Evolutionary conservation across 2,113 vertebrate genomes (phyloP).

Genomic region (Chauna torquata): DNA sequence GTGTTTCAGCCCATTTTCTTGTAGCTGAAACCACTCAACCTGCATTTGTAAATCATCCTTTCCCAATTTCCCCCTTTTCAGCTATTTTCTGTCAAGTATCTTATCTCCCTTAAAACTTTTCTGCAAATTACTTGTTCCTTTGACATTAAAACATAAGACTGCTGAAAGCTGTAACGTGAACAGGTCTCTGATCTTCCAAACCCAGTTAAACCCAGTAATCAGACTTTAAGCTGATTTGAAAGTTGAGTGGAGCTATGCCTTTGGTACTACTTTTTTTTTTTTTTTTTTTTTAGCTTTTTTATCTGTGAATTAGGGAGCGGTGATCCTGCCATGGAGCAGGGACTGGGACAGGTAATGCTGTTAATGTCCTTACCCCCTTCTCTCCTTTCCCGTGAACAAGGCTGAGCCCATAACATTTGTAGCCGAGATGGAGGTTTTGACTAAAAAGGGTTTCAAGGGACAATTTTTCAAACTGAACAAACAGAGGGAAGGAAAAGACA

Average conservation of each 20-base stretch:
- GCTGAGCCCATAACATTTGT: neutral
- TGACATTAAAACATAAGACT: constrained; percentile 37
- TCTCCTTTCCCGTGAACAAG: neutral
- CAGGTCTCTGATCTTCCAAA: constrained; percentile 45
- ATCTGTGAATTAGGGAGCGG: constrained; percentile 12
- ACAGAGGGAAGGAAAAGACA: neutral
- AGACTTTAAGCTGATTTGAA: constrained; percentile 56
- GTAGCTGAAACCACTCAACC: neutral
- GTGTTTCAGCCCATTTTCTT: neutral
- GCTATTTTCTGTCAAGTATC: constrained; percentile 18
- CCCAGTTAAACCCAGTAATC: constrained; percentile 60
- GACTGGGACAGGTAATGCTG: constrained; percentile 36
- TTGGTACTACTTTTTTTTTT: neutral
- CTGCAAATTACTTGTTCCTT: constrained; percentile 42
- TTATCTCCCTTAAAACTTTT: constrained; percentile 33
- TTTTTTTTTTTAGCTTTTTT: neutral
- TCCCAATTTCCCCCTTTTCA: neutral
- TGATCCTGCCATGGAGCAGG: constrained; percentile 9
- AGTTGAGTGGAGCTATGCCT: constrained; percentile 7
- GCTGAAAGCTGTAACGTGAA: neutral
- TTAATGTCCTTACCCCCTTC: neutral
- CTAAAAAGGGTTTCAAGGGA: neutral
- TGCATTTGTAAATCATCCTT: neutral
- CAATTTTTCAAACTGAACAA: constrained; percentile 24
- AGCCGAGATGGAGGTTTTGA: neutral